Conservation (phyloP, 2,113 vertebrate genomes). For the Corynorhinus townsendii region DNA sequence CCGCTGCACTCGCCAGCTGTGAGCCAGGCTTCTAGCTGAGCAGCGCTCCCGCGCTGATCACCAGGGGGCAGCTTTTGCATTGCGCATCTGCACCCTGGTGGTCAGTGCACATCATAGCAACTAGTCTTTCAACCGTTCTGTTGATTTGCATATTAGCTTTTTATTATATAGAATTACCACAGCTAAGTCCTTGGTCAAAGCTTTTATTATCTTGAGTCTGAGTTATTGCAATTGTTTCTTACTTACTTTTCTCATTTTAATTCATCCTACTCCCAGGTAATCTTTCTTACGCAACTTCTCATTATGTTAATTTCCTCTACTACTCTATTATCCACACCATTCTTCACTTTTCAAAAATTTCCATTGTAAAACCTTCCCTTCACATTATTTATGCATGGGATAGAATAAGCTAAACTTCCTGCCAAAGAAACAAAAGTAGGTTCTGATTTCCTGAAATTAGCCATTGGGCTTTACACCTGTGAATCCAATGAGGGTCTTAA, state of each 20-base stretch:
- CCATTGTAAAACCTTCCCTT: not conserved
- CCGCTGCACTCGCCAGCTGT: too few relatives aligned
- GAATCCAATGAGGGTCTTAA: not conserved
- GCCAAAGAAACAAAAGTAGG: not conserved
- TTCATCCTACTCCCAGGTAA: not conserved
- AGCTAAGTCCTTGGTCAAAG: not conserved
- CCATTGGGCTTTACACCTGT: not conserved
- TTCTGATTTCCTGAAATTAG: not conserved
- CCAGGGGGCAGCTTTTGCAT: too few relatives aligned
- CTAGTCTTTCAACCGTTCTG: rapidly evolving
- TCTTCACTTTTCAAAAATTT: not conserved
- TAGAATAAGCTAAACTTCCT: not conserved
- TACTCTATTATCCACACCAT: not conserved
- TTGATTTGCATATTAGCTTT: too few relatives aligned
- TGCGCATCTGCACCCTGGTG: too few relatives aligned
- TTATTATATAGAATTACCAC: not conserved
- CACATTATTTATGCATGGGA: not conserved
- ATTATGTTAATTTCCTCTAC: not conserved
- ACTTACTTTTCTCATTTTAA: not conserved
- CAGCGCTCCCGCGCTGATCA: rapidly evolving
- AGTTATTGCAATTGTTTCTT: not conserved
- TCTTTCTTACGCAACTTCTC: not conserved
- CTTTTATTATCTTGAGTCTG: not conserved
- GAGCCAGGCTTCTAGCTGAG: too few relatives aligned
- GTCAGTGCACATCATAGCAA: too few relatives aligned